Evolutionary conservation across 1,140 invertebrate genomes (phyloP).

Genomic region (Monochamus saltuarius): DNA sequence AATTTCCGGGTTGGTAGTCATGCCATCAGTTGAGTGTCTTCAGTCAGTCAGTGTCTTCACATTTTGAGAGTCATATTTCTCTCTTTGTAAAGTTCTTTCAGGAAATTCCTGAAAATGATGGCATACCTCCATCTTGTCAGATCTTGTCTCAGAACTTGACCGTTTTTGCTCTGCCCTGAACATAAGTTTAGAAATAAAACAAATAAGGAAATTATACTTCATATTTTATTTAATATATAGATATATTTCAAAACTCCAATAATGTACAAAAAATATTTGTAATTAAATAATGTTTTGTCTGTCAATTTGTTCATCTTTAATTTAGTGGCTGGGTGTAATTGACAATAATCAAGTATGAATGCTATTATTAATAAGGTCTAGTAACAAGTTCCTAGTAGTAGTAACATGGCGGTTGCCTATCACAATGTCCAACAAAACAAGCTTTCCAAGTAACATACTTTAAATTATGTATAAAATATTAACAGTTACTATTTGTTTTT

Average conservation of each 20-base stretch:
- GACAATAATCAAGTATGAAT: constrained; percentile 53
- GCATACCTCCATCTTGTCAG: too few species aligned
- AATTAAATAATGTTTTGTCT: constrained; percentile 56
- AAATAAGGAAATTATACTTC: constrained; percentile 43
- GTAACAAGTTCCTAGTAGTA: constrained; percentile 51
- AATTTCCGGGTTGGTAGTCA: too few species aligned
- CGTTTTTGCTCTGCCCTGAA: too few species aligned
- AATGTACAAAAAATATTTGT: constrained; percentile 59
- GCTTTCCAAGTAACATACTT: constrained; percentile 52
- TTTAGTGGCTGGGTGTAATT: constrained; percentile 52
- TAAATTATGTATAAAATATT: constrained; percentile 56
- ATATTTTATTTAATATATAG: constrained; percentile 52
- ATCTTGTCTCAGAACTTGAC: too few species aligned
- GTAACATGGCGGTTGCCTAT: constrained; percentile 53
- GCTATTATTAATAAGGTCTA: constrained; percentile 53
- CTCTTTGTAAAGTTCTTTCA: too few species aligned
- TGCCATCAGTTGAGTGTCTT: too few species aligned
- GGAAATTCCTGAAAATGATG: too few species aligned
- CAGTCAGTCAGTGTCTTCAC: too few species aligned
- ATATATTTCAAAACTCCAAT: constrained; percentile 59
- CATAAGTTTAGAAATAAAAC: constrained; percentile 22
- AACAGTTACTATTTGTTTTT: constrained; percentile 50
- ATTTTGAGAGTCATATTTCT: too few species aligned
- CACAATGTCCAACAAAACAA: constrained; percentile 54
- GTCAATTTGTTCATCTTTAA: constrained; percentile 52